These are phyloP conservation scores for Dromaius novaehollandiae DNA, from an alignment of 2,113 vertebrate genomes.

Conservation along the genomic window DNA sequence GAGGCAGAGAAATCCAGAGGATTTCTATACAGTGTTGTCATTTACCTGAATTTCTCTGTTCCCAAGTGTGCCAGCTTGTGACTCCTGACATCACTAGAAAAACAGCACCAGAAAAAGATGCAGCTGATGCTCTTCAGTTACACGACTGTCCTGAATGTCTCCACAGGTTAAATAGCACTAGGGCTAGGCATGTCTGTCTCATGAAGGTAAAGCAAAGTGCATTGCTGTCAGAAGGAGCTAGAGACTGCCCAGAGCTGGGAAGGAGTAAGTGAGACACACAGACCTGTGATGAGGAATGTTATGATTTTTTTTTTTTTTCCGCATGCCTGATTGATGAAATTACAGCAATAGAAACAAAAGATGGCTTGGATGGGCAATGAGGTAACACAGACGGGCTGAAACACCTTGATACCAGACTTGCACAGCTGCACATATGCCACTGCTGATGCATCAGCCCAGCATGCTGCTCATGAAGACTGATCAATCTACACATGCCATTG, in stretches of 20 bases:
- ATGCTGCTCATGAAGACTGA: slow-evolving; percentile 10
- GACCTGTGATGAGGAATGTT: not conserved
- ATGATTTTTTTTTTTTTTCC: not conserved
- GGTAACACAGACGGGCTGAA: slow-evolving; percentile 42
- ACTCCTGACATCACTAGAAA: slow-evolving; percentile 13
- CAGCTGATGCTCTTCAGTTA: slow-evolving; percentile 5
- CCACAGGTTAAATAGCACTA: slow-evolving; percentile 6
- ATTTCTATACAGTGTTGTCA: not conserved
- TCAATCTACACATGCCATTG: slow-evolving; percentile 49
- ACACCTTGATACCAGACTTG: slow-evolving; percentile 59
- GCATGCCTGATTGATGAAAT: not conserved
- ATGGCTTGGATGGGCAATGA: slow-evolving; percentile 27
- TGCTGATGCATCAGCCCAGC: slow-evolving; percentile 63
- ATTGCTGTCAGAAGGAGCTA: not conserved
- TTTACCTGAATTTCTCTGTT: slow-evolving; percentile 26
- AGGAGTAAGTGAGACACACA: not conserved
- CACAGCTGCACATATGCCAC: slow-evolving; percentile 65
- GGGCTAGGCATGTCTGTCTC: not conserved
- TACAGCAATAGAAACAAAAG: slow-evolving; percentile 58
- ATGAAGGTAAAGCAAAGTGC: slow-evolving; percentile 37
- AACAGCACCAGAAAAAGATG: not conserved
- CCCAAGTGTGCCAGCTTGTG: not conserved
- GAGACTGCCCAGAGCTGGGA: not conserved
- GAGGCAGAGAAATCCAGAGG: not conserved
- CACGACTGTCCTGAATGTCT: not conserved